Percentiles rank a stretch among this genome's conserved stretches.
These are phyloP conservation scores for Heloderma charlesbogerti DNA, from an alignment of 2,113 vertebrate genomes.

Conservation along the genomic window DNA sequence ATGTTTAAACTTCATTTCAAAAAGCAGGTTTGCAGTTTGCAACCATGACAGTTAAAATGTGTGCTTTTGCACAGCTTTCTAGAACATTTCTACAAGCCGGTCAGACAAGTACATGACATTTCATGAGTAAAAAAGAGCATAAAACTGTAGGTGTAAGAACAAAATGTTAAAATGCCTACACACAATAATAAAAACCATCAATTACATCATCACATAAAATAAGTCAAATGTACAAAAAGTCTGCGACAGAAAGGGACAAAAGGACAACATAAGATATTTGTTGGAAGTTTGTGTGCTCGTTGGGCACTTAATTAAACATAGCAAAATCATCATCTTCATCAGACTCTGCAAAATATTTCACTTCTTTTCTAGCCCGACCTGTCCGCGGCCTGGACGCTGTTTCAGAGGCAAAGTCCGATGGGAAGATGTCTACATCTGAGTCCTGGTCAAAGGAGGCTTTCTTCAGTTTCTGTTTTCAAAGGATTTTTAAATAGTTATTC, in stretches of 20 bases:
- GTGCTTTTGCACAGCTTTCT: constrained; percentile 92
- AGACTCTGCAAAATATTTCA: constrained; percentile 94
- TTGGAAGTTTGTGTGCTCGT: constrained; percentile 80
- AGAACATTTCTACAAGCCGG: constrained; percentile 96
- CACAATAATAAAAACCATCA: constrained; percentile 95
- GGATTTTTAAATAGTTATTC: not conserved
- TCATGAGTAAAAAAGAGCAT: constrained; percentile 95
- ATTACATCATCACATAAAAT: constrained; percentile 94
- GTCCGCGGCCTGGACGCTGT: constrained; percentile 81
- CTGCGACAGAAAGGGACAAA: constrained; percentile 86
- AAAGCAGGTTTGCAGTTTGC: constrained; percentile 92
- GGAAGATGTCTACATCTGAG: constrained; percentile 87
- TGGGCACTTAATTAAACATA: constrained; percentile 90
- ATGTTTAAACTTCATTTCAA: constrained; percentile 98
- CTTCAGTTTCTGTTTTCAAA: constrained; percentile 84
- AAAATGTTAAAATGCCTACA: constrained; percentile 99
- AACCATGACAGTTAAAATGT: constrained; percentile 95
- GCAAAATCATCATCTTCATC: constrained; percentile 90
- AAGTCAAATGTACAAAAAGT: constrained; percentile 98
- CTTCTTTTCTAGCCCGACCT: constrained; percentile 92
- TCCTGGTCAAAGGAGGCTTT: constrained; percentile 84
- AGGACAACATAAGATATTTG: constrained; percentile 82
- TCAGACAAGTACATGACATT: constrained; percentile 93
- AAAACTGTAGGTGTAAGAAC: constrained; percentile 96
- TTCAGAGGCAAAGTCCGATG: constrained; percentile 78